A percentile compares a stretch with the other conserved stretches of the same genome.
Evolutionary conservation across 2,888 invertebrate species (phyloP).

Genomic region (Sphaerophoria rueppellii): DNA sequence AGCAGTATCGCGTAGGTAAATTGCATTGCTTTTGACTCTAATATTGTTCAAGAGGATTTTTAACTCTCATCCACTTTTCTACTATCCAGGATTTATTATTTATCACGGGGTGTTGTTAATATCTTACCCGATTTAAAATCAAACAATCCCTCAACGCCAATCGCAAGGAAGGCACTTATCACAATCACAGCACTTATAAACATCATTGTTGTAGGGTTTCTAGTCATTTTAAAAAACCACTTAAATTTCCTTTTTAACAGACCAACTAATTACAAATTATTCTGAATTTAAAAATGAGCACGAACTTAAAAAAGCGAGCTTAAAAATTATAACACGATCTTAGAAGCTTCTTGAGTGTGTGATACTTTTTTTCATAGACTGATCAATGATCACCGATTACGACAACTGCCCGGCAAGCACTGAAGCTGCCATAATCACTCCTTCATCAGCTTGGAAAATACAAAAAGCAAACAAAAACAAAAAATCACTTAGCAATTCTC

Average conservation of each 20-base stretch:
- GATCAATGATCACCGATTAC: conserved; percentile 59
- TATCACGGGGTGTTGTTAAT: background rate
- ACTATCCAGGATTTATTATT: background rate
- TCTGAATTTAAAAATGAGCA: conserved; percentile 13
- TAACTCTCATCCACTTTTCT: too few species aligned
- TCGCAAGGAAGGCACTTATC: conserved; percentile 38
- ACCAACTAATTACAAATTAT: background rate
- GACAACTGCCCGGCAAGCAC: conserved; percentile 64
- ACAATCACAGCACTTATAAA: conserved; percentile 38
- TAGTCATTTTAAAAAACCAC: conserved; percentile 8
- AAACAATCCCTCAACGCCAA: conserved; percentile 41
- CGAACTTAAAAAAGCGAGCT: conserved; percentile 12
- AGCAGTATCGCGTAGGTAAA: too few species aligned
- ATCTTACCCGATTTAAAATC: conserved; percentile 54
- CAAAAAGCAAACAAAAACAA: conserved; percentile 14
- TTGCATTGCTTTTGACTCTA: too few species aligned
- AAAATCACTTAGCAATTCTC: conserved; percentile 32
- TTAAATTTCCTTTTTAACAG: background rate
- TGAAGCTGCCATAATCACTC: conserved; percentile 50
- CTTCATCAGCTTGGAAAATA: conserved; percentile 26
- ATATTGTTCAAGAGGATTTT: too few species aligned
- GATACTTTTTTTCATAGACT: conserved; percentile 26
- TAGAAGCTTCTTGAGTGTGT: conserved; percentile 21
- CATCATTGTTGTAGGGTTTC: conserved; percentile 35
- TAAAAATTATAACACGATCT: conserved; percentile 29